These are phyloP conservation scores for Perca flavescens DNA, from an alignment of 2,113 vertebrate species.

Conservation along the genomic window DNA sequence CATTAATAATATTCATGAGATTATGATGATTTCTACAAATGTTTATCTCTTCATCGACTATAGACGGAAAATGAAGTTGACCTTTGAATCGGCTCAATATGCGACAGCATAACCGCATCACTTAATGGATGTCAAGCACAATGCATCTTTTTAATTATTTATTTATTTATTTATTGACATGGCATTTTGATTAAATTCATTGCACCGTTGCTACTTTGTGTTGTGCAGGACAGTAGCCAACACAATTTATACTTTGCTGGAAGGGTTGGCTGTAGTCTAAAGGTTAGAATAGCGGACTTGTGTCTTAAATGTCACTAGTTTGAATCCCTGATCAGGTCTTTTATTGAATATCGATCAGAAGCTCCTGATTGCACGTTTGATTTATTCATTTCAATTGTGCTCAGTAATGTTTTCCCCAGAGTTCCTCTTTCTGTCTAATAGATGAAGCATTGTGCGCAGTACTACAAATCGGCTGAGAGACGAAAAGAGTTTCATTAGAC, in stretches of 20 bases:
- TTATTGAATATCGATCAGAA: slow-evolving; percentile 32
- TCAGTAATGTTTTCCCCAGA: slow-evolving; percentile 41
- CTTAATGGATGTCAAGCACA: slow-evolving; percentile 39
- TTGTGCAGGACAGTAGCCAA: neutral
- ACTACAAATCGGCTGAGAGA: neutral
- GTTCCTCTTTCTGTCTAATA: slow-evolving; percentile 38
- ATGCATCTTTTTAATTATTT: slow-evolving; percentile 43
- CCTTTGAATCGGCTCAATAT: slow-evolving; percentile 54
- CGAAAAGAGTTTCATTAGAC: slow-evolving; percentile 15
- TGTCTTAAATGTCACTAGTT: slow-evolving; percentile 25
- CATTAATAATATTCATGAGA: slow-evolving; percentile 70
- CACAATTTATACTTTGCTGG: neutral
- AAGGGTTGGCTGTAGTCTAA: slow-evolving; percentile 1
- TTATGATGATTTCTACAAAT: slow-evolving; percentile 49
- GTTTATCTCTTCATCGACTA: slow-evolving; percentile 40
- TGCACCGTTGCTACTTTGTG: slow-evolving; percentile 3
- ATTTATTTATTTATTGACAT: slow-evolving; percentile 45
- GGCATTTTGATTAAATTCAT: slow-evolving; percentile 51
- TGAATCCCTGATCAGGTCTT: slow-evolving; percentile 27
- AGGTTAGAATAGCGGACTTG: slow-evolving; percentile 20
- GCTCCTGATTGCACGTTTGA: slow-evolving; percentile 25
- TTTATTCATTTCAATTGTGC: slow-evolving; percentile 41
- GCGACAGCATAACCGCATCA: neutral
- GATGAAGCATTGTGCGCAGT: slow-evolving; percentile 1
- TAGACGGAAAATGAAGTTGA: slow-evolving; percentile 57